These are phyloP conservation scores for Papilio helenus DNA, from an alignment of 1,140 invertebrate genomes.

Conservation along the genomic window DNA sequence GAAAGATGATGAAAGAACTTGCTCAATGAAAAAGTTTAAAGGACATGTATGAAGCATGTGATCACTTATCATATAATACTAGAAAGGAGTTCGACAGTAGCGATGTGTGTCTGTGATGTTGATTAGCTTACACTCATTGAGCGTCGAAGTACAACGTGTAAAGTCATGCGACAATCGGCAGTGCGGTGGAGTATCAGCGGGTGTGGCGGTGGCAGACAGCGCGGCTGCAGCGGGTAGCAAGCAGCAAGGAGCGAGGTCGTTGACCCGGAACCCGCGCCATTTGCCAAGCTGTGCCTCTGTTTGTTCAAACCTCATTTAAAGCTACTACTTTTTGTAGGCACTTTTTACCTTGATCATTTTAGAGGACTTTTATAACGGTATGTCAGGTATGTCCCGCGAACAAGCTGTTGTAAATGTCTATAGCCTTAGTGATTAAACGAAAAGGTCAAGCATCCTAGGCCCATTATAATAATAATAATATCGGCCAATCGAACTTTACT, in stretches of 20 bases:
- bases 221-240: background rate
- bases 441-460: background rate
- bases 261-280: conserved; percentile 6
- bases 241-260: background rate
- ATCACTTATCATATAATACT: background rate
- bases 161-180: background rate
- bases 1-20: background rate
- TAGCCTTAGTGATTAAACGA: background rate
- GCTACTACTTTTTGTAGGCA: background rate
- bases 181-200: background rate
- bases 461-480: background rate
- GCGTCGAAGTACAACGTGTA: background rate
- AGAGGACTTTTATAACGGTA: background rate
- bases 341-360: background rate
- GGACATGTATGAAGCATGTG: background rate
- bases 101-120: background rate
- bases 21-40: background rate
- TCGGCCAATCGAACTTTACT: background rate
- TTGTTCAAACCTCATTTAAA: conserved; percentile 8
- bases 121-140: background rate
- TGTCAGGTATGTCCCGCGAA: background rate
- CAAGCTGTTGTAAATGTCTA: background rate
- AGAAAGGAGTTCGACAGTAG: background rate
- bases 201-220: background rate
- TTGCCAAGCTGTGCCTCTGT: background rate